Conservation (phyloP, 2,888 invertebrate species). For the Drosophila borborema region DNA sequence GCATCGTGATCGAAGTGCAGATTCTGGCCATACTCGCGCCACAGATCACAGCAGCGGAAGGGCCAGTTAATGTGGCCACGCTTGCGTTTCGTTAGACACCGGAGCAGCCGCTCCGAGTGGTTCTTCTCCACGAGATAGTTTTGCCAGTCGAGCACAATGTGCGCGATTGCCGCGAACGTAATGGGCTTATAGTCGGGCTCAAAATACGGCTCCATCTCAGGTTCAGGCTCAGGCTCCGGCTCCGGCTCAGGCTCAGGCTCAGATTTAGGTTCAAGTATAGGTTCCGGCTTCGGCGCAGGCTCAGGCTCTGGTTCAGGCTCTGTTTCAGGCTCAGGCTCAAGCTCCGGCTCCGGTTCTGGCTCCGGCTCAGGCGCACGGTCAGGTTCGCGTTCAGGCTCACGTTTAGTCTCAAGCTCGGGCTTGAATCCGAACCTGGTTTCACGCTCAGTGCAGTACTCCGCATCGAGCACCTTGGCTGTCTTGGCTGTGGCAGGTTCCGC, state of each 20-base stretch:
- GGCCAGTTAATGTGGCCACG: no score
- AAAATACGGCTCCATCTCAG: neutral
- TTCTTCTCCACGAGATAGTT: conserved; percentile 35
- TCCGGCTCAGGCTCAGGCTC: neutral
- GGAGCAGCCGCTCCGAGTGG: conserved; percentile 35
- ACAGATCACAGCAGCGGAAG: no score
- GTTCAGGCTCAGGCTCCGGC: neutral
- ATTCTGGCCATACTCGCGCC: conserved; percentile 3
- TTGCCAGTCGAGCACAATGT: conserved; percentile 11
- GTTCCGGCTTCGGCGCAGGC: neutral
- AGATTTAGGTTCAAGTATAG: neutral
- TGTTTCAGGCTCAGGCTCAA: neutral
- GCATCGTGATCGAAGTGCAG: conserved; percentile 13
- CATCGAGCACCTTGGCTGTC: neutral
- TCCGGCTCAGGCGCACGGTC: no score
- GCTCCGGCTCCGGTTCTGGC: neutral
- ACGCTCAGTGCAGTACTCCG: no score
- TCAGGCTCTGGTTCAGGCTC: neutral
- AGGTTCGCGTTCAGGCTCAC: neutral
- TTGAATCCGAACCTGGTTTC: no score
- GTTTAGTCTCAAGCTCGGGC: neutral
- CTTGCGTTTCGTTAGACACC: conserved; percentile 29
- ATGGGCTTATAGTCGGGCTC: neutral
- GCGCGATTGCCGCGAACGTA: neutral
- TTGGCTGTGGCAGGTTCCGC: neutral